These are phyloP conservation scores for Squalus acanthias DNA, from an alignment of 2,797 vertebrate genomes.

Conservation along the genomic window DNA sequence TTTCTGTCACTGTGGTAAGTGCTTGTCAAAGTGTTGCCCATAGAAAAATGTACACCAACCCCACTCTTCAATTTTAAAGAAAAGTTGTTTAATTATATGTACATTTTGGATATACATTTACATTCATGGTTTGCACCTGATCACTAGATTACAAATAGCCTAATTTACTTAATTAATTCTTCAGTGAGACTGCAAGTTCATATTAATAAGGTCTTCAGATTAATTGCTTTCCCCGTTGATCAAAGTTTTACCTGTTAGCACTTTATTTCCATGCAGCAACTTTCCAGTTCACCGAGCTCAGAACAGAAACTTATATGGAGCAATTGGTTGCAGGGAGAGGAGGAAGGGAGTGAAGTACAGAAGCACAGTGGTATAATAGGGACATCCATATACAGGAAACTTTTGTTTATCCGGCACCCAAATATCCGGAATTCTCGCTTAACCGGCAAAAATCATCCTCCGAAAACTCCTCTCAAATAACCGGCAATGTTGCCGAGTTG, in stretches of 20 bases:
- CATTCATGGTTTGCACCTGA: neutral
- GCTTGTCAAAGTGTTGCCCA: neutral
- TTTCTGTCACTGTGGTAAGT: neutral
- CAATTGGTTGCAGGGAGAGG: neutral
- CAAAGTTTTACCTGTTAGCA: neutral
- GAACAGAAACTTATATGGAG: too few species aligned
- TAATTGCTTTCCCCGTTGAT: neutral
- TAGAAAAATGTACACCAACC: neutral
- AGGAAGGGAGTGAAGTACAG: too few species aligned
- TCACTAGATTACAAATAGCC: neutral
- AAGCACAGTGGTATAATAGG: too few species aligned
- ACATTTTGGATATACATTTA: neutral
- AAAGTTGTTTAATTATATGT: neutral
- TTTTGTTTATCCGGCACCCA: too few species aligned
- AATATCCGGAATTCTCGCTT: too few species aligned
- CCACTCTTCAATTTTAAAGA: neutral
- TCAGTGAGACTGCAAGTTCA: neutral
- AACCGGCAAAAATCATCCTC: too few species aligned
- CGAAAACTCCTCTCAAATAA: too few species aligned
- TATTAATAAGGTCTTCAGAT: neutral
- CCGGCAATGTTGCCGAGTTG: too few species aligned
- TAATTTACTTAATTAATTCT: neutral
- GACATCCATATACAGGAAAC: too few species aligned
- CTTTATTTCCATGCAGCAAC: neutral
- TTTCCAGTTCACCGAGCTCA: too few species aligned